Evolutionary conservation across 2,888 invertebrate genomes (phyloP), one percentile per base, ranked within the genome.

Genomic region (Chrysolina oricalcia): DNA sequence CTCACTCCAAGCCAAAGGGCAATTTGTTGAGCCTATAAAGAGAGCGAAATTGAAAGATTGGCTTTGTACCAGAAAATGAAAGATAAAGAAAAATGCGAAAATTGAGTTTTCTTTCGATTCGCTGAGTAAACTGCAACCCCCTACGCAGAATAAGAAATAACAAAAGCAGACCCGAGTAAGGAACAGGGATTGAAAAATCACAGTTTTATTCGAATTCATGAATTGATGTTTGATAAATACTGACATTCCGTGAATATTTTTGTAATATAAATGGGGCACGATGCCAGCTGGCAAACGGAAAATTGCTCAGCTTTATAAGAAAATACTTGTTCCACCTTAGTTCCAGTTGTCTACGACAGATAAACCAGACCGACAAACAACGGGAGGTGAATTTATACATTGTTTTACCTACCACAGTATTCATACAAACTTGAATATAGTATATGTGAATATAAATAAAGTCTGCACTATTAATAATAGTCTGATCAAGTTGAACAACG

Each of bases 241-340:
- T 43, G 19, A 53, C 53, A 53, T 53, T 53, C 21, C 19, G 8
- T 53, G 53, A 53, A 53, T 53, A 13, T 19, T 53, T 11, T 19
- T 4, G 17, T 17, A 17, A 17, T 11, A 21, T 21, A 5, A 53
- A 11, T 19, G 11, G 21, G 53, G 53, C 53, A 53, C 13, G 13
- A 13, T 53, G 53, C 53, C 53, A 53, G 53, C 53, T 53, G 53
- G 53, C 21, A 53, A 21, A 21, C 48, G 17, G 10, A 48, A 17
- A 19, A 19, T 53, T 53, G 19, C 2, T 21, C 53, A 5, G 2
- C 19, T 21, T 53, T 9, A 3, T 10, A 4, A 21, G 53, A 53
- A 53, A 53, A 53, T 53, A 21, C 13, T 53, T 53, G 4, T 35
- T 8, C 8, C 0, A 35, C 27, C 5, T 27, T 5, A 5, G 27